Conservation (phyloP, 2,888 invertebrate genomes). For the Drosophila paramelanica region DNA sequence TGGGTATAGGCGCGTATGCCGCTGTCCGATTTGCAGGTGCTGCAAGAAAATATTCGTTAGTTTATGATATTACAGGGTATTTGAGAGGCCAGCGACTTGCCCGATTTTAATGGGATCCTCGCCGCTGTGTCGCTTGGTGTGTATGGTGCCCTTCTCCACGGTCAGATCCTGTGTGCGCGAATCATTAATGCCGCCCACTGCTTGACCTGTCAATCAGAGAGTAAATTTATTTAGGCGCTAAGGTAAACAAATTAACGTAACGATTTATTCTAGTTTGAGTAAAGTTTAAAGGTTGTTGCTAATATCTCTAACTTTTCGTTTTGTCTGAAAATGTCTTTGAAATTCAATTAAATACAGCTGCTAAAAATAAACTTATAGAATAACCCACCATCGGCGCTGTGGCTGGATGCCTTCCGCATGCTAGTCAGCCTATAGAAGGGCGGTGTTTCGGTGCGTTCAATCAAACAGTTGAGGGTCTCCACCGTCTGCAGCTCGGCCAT, state of each 20-base stretch:
- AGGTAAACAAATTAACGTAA: too few species aligned
- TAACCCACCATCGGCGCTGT: conserved; percentile 87
- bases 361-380: background rate
- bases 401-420: conserved; percentile 95
- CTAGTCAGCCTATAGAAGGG: conserved; percentile 98
- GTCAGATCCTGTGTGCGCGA: conserved; percentile 85
- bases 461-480: conserved; percentile 97
- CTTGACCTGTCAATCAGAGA: conserved; percentile 77
- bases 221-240: background rate
- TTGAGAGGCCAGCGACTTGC: conserved; percentile 83
- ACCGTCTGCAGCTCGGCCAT: conserved; percentile 99
- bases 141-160: conserved; percentile 97
- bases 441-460: conserved; percentile 98
- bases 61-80: accelerated
- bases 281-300: too few species aligned
- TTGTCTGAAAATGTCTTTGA: too few species aligned
- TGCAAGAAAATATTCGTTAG: conserved; percentile 53
- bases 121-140: conserved; percentile 97
- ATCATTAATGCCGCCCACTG: conserved; percentile 84
- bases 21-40: conserved; percentile 88
- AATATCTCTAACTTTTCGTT: too few species aligned
- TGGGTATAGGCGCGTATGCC: conserved; percentile 86
- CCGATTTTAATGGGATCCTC: conserved; percentile 93
- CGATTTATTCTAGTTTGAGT: too few species aligned
- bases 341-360: too few species aligned